These are phyloP conservation scores for Sebastes elongatus DNA, from an alignment of 2,797 vertebrate species.

Conservation along the genomic window DNA sequence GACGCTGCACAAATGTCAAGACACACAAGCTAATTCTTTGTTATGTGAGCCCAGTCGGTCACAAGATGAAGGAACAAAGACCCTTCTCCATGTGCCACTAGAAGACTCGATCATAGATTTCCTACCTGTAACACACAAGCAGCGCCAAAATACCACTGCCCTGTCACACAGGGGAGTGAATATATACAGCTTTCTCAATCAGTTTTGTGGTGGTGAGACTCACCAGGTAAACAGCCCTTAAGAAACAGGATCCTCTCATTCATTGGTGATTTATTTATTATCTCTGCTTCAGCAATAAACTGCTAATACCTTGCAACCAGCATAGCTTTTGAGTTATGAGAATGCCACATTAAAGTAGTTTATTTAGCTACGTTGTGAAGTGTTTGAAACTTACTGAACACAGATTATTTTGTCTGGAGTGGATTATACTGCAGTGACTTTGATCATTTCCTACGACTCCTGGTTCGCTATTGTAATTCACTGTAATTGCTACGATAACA, in stretches of 20 bases:
- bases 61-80: constrained; percentile 54
- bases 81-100: not conserved
- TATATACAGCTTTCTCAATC: not conserved
- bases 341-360: not conserved
- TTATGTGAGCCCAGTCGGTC: constrained; percentile 44
- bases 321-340: not conserved
- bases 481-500: not conserved
- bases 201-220: not conserved
- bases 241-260: not conserved
- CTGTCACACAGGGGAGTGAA: not conserved
- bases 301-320: not conserved
- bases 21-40: constrained; percentile 60
- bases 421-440: not conserved
- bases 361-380: not conserved
- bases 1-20: constrained; percentile 58
- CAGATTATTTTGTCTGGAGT: not conserved
- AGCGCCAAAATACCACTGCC: not conserved
- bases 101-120: constrained; percentile 1
- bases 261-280: not conserved
- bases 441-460: not conserved
- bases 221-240: not conserved
- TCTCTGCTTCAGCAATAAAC: not conserved
- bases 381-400: not conserved
- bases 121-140: constrained; percentile 20
- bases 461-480: not conserved